Percentiles rank a stretch among this genome's conserved stretches.
These are phyloP conservation scores for Ploceus nigricollis DNA, from an alignment of 2,113 vertebrate genomes.

Conservation along the genomic window DNA sequence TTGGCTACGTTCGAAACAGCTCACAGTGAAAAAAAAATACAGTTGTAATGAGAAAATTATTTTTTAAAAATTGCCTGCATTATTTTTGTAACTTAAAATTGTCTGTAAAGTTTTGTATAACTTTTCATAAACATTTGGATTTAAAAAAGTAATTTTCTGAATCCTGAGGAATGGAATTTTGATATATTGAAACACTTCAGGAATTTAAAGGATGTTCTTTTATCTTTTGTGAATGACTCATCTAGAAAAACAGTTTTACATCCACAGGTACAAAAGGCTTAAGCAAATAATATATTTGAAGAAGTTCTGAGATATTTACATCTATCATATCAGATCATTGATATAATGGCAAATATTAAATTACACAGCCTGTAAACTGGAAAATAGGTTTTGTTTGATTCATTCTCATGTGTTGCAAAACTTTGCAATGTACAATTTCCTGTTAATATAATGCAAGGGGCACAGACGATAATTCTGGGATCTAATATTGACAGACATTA, in stretches of 20 bases:
- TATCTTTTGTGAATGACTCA: not conserved
- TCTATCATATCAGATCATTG: not conserved
- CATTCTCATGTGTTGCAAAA: not conserved
- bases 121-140: not conserved
- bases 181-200: not conserved
- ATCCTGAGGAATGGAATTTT: not conserved
- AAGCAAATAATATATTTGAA: not conserved
- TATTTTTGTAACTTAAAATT: not conserved
- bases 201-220: not conserved
- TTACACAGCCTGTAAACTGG: not conserved
- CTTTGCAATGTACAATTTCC: not conserved
- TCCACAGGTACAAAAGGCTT: not conserved
- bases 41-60: not conserved
- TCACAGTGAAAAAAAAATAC: not conserved
- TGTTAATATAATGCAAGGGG: not conserved
- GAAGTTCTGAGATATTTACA: not conserved
- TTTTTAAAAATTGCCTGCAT: not conserved
- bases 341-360: not conserved
- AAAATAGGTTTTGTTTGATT: not conserved
- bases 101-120: not conserved
- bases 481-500: not conserved
- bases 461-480: not conserved
- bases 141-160: not conserved
- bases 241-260: not conserved
- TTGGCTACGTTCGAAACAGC: not conserved